These are phyloP conservation scores for Saturnia japonica DNA, from an alignment of 2,888 invertebrate species.

Conservation along the genomic window DNA sequence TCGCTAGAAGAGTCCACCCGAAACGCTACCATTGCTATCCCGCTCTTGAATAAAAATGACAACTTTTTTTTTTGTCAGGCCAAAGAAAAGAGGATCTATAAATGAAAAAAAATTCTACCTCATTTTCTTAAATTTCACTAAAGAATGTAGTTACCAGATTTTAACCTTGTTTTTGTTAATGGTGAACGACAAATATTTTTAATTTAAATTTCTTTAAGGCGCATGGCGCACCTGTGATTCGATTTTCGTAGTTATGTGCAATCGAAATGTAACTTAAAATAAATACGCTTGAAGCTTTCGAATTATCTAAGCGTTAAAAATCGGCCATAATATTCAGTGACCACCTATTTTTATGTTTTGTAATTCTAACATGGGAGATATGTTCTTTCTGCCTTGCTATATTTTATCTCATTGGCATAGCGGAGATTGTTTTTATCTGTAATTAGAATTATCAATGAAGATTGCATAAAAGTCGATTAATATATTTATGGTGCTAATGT, in stretches of 20 bases:
- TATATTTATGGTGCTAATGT: constrained; percentile 9
- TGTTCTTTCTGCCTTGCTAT: background rate
- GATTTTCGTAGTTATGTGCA: constrained; percentile 49
- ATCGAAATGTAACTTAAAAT: constrained; percentile 41
- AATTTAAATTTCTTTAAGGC: constrained; percentile 35
- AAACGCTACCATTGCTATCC: constrained; percentile 35
- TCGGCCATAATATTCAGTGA: constrained; percentile 49
- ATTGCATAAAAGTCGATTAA: too few species aligned
- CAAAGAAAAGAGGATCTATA: constrained; percentile 40
- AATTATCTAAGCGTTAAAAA: constrained; percentile 40
- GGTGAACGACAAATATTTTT: constrained; percentile 11
- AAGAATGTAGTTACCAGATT: constrained; percentile 32
- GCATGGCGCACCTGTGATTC: constrained; percentile 57
- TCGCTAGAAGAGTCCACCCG: constrained; percentile 76
- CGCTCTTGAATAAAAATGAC: constrained; percentile 30
- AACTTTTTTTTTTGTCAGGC: constrained; percentile 32
- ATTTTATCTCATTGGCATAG: background rate
- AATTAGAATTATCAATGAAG: too few species aligned
- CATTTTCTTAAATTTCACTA: constrained; percentile 26
- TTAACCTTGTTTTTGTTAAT: constrained; percentile 23
- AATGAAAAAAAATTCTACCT: constrained; percentile 27
- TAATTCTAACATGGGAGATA: constrained; percentile 8
- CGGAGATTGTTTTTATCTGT: background rate
- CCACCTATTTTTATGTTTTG: constrained; percentile 37
- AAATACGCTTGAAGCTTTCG: constrained; percentile 53